Evolutionary conservation across 1,140 invertebrate genomes (phyloP), one percentile per base, ranked within the genome.

Genomic region (Meloidogyne hapla): DNA sequence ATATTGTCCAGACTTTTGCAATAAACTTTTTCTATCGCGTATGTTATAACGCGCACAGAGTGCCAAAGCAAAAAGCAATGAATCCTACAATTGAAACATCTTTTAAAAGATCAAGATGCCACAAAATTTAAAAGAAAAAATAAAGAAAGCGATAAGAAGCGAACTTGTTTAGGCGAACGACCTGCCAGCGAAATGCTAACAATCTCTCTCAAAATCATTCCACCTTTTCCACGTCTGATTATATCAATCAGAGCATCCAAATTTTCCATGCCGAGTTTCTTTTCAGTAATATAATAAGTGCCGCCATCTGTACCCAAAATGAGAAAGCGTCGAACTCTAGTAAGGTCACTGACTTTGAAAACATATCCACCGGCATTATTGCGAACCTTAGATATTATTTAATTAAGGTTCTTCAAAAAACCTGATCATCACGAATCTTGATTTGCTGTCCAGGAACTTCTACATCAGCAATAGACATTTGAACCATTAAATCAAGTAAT

Each of bases 351-450:
- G 0, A 88, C 84, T 56, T 76, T 25, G 75, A 85, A 88, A 15
- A 84, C 85, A 69, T 76, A 88, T 23, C 88, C 88, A 13, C 87
- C 88, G 21, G 85, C 85, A 56, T 77, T 83, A 74, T 88, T 88
- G 38, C 40, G 5, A 9, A 86, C 83, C 79, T 88, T 45, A 56
- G 5, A 56, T 56, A 6, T 56, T 6, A 56, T n/a, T 5, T n/a
- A 56, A n/a, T 8, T 8, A 56, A 56, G 6, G 8, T n/a, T n/a
- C 1, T 5, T n/a, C 1, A 56, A 56, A 56, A 18, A 56, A 56
- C 48, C 48, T 56, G 48, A 21, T 56, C 48, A 56, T 56, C 48
- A 56, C 48, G 48, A 56, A 56, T 21, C n/a, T 56, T 56, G 48
- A n/a, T 5, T 21, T 56, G 48, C 18, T 56, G 48, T 21, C 48